Percentiles rank a stretch among this genome's conserved stretches.
phyloP scores from a whole-genome alignment of 2,888 invertebrate species.

The Drosophila emarginata region DNA sequence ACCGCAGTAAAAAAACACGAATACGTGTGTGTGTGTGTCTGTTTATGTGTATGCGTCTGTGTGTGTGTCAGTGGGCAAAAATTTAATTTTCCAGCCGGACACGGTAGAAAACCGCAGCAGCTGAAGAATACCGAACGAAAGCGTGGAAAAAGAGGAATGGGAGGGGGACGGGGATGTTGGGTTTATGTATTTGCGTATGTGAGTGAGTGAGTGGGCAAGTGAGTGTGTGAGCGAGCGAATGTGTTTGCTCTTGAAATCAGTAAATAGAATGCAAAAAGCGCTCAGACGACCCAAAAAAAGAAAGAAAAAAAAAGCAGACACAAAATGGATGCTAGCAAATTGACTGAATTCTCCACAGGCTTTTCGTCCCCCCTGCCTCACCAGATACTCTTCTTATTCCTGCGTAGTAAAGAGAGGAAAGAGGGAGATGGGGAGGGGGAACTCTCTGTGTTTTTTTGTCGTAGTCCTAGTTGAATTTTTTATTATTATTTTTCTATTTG shows the following conservation, averaged over 20 bases:
- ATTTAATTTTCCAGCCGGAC: conserved; percentile 49
- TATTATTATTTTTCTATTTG: conserved; percentile 69
- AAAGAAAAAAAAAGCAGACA: not conserved
- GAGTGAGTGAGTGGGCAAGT: conserved; percentile 8
- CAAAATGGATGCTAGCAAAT: conserved; percentile 52
- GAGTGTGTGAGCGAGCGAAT: not conserved
- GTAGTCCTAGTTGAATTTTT: conserved; percentile 46
- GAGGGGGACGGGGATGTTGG: not conserved
- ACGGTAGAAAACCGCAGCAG: conserved; percentile 29
- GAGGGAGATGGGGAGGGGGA: not conserved
- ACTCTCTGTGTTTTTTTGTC: conserved; percentile 33
- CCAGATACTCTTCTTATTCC: conserved; percentile 1
- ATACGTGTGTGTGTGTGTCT: conserved; percentile 21
- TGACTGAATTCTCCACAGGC: conserved; percentile 67
- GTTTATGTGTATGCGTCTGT: not conserved
- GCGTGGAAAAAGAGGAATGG: conserved; percentile 12
- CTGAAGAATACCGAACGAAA: not conserved
- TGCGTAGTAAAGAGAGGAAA: not conserved
- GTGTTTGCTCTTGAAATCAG: conserved; percentile 35
- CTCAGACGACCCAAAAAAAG: conserved; percentile 47
- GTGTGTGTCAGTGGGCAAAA: conserved; percentile 38
- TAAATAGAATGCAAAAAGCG: conserved; percentile 45
- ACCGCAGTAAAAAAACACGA: conserved; percentile 47
- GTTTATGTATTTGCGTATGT: too few relatives aligned
- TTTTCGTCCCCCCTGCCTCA: not conserved